Evolutionary conservation across 35 echinoderm and acorn worm genomes (phyloP).

Genomic region (Stichopus chloronotus): DNA sequence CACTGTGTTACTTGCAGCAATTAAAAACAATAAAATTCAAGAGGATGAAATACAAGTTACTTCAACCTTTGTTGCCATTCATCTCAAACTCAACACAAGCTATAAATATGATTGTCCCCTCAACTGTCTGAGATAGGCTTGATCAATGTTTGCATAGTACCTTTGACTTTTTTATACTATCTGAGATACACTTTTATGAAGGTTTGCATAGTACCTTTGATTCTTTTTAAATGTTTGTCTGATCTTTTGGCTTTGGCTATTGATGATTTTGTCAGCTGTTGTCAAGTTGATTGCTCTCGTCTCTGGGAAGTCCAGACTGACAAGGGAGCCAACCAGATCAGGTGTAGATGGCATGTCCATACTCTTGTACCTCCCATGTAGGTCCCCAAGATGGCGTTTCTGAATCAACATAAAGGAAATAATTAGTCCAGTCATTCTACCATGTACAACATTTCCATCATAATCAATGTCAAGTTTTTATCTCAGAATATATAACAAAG

Average conservation of each 20-base stretch:
- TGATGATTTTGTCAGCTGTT: conserved; percentile 75
- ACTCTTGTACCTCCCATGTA: conserved; percentile 64
- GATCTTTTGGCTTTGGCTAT: conserved; percentile 78
- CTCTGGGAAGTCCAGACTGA: conserved; percentile 88
- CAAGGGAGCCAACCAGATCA: conserved; percentile 71
- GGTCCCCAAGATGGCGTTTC: conserved; percentile 81
- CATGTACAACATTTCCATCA: not conserved
- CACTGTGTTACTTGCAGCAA: too few species aligned
- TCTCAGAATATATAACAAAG: not conserved
- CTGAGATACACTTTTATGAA: too few species aligned
- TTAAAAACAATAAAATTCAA: too few species aligned
- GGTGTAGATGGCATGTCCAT: conserved; percentile 46
- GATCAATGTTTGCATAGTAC: too few species aligned
- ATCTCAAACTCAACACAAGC: too few species aligned
- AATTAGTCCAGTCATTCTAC: not conserved
- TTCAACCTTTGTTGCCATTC: too few species aligned
- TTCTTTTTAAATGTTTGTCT: conserved; percentile 77
- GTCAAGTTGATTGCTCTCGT: conserved; percentile 82
- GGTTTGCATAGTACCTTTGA: conserved; percentile 61
- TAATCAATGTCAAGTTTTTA: not conserved
- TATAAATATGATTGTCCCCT: too few species aligned
- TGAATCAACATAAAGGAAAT: conserved; percentile 9
- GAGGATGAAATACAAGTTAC: too few species aligned
- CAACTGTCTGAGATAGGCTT: too few species aligned
- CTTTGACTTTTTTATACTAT: too few species aligned